Percentiles rank a stretch among this genome's conserved stretches.
Conservation (phyloP, 2,797 vertebrate genomes). For the Notolabrus celidotus region DNA sequence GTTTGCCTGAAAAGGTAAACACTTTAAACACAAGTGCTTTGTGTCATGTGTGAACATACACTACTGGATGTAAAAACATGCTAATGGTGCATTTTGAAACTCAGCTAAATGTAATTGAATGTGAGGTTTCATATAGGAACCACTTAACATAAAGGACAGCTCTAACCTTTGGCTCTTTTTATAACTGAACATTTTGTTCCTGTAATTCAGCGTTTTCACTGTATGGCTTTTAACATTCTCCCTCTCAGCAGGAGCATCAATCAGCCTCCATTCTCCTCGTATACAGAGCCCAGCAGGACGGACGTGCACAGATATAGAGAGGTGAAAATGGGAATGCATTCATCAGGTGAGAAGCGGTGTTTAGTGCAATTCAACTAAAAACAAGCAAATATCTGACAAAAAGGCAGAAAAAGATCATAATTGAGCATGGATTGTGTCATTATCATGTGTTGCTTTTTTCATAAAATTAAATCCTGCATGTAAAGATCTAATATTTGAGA, state of each 20-base stretch:
- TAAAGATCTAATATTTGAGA: no score
- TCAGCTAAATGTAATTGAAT: neutral
- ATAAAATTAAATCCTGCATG: no score
- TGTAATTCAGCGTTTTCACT: slow-evolving; percentile 42
- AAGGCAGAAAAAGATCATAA: no score
- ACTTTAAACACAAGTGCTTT: neutral
- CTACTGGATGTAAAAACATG: neutral
- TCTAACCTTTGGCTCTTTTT: slow-evolving; percentile 56
- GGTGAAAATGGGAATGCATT: slow-evolving; percentile 63
- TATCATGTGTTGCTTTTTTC: no score
- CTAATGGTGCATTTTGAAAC: neutral
- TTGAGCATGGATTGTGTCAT: no score
- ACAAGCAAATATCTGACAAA: slow-evolving; percentile 16
- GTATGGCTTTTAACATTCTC: slow-evolving; percentile 54
- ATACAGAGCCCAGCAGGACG: slow-evolving; percentile 48
- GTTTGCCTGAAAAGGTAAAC: neutral
- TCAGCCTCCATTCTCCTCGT: slow-evolving; percentile 63
- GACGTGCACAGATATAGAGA: slow-evolving; percentile 51
- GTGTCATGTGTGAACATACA: neutral
- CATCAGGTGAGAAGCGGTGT: slow-evolving; percentile 52
- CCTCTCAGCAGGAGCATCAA: slow-evolving; percentile 61
- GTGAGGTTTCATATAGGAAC: neutral
- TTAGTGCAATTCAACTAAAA: slow-evolving; percentile 31
- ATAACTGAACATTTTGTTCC: slow-evolving; percentile 35
- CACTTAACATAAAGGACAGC: slow-evolving; percentile 35